Base-by-base conservation (phyloP, 2,888 invertebrate species). In the Epinotia brunnichana region DNA sequence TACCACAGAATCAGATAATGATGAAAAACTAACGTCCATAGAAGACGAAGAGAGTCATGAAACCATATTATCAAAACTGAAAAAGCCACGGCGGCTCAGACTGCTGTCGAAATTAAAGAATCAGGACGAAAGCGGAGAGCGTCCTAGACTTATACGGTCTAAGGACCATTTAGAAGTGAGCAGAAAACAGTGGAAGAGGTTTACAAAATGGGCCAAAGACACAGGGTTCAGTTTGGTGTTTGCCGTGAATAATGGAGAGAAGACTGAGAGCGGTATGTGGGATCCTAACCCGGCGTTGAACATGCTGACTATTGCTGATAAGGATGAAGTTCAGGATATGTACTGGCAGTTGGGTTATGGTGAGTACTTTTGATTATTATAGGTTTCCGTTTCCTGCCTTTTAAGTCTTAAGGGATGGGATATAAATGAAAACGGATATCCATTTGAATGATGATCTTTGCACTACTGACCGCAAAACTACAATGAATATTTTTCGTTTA, bases 331-430 rank as follows among this genome's bases (percentile, higher is more conserved):
- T 24, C 91, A 94, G 9, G 94, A 95, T 73, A 94, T 95, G 29
- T 95, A 94, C 76, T 97, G 96, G 96, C 96, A 97, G 85, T 85
- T 96, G 21, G 96, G 96, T 70, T 95, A 95, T 82, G 96, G 96
- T 96, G 86, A 90, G 88, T 80, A 3, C 15, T 35, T 35, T 35
- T 35, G 35, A 35, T 35, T 35, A 35, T 9, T 29, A 29, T 24
- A 24, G 5, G 24, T 24, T 4, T 29, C 29, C 29, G n/a, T n/a
- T n/a, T n/a, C n/a, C n/a, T n/a, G n/a, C n/a, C n/a, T n/a, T n/a
- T n/a, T n/a, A n/a, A n/a, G n/a, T n/a, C n/a, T 29, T 29, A 29
- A 29, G 29, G 5, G 7, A 7, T 29, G 5, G 29, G 7, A 29
- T 29, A 29, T 0, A 29, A 29, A 4, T 29, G 29, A 5, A 29